Evolutionary conservation across 2,113 vertebrate species (phyloP).

Genomic region (Craseonycteris thonglongyai): DNA sequence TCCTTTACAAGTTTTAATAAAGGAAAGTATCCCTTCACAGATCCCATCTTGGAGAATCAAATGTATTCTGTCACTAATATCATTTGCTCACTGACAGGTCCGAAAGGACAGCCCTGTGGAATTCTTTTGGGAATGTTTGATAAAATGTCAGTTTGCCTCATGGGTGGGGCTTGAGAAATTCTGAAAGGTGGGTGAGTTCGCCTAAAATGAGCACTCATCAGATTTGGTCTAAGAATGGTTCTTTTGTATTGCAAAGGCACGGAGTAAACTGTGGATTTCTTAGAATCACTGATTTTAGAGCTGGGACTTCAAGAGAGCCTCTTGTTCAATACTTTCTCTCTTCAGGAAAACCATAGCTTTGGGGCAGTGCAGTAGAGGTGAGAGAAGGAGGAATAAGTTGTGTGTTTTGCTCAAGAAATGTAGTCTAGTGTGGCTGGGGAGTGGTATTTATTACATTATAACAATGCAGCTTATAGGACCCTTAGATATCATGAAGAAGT

Average conservation of each 20-base stretch:
- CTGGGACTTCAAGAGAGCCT: not conserved
- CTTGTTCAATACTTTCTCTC: not conserved
- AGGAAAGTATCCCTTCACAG: not conserved
- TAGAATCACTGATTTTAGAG: not conserved
- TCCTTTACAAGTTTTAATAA: conserved; percentile 34
- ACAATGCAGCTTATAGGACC: too few relatives aligned
- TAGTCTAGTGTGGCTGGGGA: not conserved
- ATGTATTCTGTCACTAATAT: not conserved
- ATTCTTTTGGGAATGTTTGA: not conserved
- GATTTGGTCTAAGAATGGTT: not conserved
- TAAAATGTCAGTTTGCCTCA: not conserved
- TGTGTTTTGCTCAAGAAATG: not conserved
- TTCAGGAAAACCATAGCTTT: not conserved
- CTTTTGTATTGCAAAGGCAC: not conserved
- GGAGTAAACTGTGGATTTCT: not conserved
- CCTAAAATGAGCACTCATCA: not conserved
- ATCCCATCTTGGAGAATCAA: not conserved
- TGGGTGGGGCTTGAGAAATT: not conserved
- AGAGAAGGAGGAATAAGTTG: not conserved
- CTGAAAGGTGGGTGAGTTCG: not conserved
- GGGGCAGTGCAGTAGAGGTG: not conserved
- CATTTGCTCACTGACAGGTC: not conserved
- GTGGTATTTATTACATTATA: not conserved
- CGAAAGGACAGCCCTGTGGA: not conserved
- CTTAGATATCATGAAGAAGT: not conserved